Percentiles rank a stretch among this genome's conserved stretches.
Conservation (phyloP, 2,888 invertebrate species). For the Physocephala rufipes region DNA sequence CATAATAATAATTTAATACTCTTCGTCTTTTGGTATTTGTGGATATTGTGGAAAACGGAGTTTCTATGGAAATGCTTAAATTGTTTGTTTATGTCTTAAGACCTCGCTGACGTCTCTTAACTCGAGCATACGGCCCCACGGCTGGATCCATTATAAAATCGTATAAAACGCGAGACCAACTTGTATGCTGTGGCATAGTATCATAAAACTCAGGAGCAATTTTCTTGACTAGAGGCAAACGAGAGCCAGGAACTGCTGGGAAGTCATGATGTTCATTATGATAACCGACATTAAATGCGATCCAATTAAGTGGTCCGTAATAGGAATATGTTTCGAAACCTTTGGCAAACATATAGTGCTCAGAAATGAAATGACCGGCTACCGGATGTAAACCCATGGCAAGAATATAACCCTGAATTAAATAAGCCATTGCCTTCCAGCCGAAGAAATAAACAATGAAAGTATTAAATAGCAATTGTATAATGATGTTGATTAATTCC, state of each 20-base stretch:
- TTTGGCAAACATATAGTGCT: slow-evolving; percentile 98
- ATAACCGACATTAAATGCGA: slow-evolving; percentile 98
- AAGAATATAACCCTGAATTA: slow-evolving; percentile 84
- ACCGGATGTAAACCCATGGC: slow-evolving; percentile 98
- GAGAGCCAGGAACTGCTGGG: slow-evolving; percentile 93
- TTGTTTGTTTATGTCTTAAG: slow-evolving; percentile 60
- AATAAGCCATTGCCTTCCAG: slow-evolving; percentile 82
- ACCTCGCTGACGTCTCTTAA: slow-evolving; percentile 78
- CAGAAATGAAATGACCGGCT: slow-evolving; percentile 98
- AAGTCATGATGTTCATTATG: slow-evolving; percentile 99
- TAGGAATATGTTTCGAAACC: slow-evolving; percentile 98
- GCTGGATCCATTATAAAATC: slow-evolving; percentile 96
- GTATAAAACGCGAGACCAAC: slow-evolving; percentile 92
- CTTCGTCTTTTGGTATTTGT: too few relatives aligned
- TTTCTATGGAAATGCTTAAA: too few relatives aligned
- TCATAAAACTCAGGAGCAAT: slow-evolving; percentile 97
- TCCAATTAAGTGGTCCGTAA: slow-evolving; percentile 94
- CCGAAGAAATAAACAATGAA: slow-evolving; percentile 82
- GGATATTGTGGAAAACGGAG: too few relatives aligned
- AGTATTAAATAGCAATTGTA: slow-evolving; percentile 87
- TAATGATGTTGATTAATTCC: slow-evolving; percentile 84
- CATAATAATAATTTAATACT: too few relatives aligned
- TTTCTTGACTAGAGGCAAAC: slow-evolving; percentile 90
- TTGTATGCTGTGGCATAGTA: slow-evolving; percentile 89
- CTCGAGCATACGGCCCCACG: slow-evolving; percentile 94